Percentiles rank a stretch among this genome's conserved stretches.
These are phyloP conservation scores for Ardeotis arabs DNA, from an alignment of 2,113 vertebrate species.

Conservation along the genomic window DNA sequence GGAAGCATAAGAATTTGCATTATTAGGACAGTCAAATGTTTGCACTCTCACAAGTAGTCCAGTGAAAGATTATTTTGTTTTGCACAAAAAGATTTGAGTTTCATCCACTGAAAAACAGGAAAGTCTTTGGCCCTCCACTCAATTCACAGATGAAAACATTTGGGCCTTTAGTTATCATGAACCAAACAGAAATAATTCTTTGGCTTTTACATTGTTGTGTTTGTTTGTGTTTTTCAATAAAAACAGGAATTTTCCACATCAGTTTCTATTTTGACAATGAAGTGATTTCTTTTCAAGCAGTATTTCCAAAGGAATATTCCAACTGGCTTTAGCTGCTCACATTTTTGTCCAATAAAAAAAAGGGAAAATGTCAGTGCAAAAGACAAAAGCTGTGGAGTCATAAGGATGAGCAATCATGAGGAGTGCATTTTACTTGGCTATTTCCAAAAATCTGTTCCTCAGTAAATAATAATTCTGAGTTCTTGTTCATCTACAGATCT, in stretches of 20 bases:
- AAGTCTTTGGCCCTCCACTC: not conserved
- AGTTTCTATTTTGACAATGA: conserved; percentile 19
- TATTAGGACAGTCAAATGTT: not conserved
- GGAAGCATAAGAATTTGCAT: not conserved
- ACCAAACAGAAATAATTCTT: not conserved
- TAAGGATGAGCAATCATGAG: not conserved
- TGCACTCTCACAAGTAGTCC: not conserved
- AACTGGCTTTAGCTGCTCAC: conserved; percentile 20
- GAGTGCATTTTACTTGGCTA: not conserved
- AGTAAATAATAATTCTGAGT: not conserved
- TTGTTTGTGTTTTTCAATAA: not conserved
- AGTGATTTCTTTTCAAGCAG: conserved; percentile 16
- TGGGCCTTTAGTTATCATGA: not conserved
- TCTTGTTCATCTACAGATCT: not conserved
- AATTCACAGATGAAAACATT: not conserved
- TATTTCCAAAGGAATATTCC: conserved; percentile 40
- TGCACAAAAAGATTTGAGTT: not conserved
- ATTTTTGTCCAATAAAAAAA: conserved; percentile 21
- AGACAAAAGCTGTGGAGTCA: conserved; percentile 22
- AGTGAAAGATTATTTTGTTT: not conserved
- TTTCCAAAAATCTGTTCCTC: not conserved
- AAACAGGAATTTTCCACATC: not conserved
- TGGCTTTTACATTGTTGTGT: not conserved
- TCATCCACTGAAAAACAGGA: not conserved
- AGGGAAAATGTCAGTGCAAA: conserved; percentile 14